Evolutionary conservation across 2,888 invertebrate genomes (phyloP), one percentile per base, ranked within the genome.

Genomic region (Pasiphila rectangulata): DNA sequence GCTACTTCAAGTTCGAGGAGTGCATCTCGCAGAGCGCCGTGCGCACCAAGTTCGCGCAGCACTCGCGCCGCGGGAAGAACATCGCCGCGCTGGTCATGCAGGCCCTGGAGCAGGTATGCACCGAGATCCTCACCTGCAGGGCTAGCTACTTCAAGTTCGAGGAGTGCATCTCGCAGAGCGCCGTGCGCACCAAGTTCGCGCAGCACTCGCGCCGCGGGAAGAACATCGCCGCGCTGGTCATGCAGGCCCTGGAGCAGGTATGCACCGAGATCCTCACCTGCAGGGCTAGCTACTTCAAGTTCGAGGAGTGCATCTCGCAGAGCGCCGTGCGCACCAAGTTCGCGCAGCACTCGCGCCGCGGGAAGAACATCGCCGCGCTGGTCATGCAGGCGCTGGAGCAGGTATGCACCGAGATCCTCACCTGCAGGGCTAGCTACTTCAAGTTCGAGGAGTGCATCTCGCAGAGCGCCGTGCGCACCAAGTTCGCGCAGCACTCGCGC

Each of bases 311-410:
- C 87, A 97, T 98, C 77, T 98, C 97, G 38, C 95, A 98, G 82
- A 97, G 98, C 13, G 99, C 99, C 6, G 98, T 99, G 1, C 94
- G 96, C 82, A 99, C 99, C 20, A 99, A 99, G 90, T 99, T 99
- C 89, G 97, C 98, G 79, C 98, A 98, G 73, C 99, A 99, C 87
- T 96, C 97, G 60, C 94, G 96, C 59, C 92, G 98, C 51, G 99
- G 98, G 24, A 95, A 96, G 80, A 93, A 92, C 64, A 96, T 99
- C 64, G 94, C 95, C 40, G 91, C 85, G 75, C 94, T 90, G 77
- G 91, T 89, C 57, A 75, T 93, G 77, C 87, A 87, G 35, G 90
- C 92, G 9, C 89, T 93, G 36, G 93, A 92, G 30, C 75, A 66
- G 72, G 86, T 84, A 16, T 27, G 17, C 5, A 3, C 20, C 20